Evolutionary conservation across 2,888 invertebrate species (phyloP).

Genomic region (Agrochola macilenta): DNA sequence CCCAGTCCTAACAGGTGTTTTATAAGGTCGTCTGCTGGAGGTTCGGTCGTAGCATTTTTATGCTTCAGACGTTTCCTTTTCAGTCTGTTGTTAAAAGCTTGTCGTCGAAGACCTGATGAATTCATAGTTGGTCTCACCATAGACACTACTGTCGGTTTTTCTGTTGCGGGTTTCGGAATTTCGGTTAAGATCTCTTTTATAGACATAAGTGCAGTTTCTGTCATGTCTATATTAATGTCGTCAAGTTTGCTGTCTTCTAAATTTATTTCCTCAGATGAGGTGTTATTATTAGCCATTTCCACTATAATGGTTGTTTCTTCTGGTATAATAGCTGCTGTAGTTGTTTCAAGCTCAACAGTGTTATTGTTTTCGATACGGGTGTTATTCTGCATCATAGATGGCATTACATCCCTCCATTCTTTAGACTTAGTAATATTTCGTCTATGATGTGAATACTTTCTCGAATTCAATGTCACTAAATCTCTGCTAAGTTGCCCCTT

Average conservation of each 20-base stretch:
- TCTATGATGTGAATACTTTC: conserved; percentile 78
- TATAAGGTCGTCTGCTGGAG: conserved; percentile 79
- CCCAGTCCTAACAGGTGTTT: conserved; percentile 81
- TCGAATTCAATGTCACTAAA: conserved; percentile 78
- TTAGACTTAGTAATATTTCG: conserved; percentile 79
- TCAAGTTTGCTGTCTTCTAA: conserved; percentile 57
- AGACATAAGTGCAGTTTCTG: conserved; percentile 58
- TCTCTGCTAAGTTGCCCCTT: conserved; percentile 84
- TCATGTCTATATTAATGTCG: conserved; percentile 60
- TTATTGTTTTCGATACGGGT: conserved; percentile 66
- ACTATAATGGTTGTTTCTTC: conserved; percentile 55
- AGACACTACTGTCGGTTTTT: conserved; percentile 69
- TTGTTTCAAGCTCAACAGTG: conserved; percentile 64
- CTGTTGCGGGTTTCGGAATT: conserved; percentile 61
- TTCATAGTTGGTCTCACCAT: conserved; percentile 72
- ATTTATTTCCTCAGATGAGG: conserved; percentile 53
- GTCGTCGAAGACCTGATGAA: conserved; percentile 77
- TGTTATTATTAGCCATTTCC: conserved; percentile 31
- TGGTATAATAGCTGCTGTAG: conserved; percentile 58
- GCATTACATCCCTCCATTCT: conserved; percentile 79
- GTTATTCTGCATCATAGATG: conserved; percentile 73
- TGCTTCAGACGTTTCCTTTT: conserved; percentile 83
- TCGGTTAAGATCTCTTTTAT: conserved; percentile 65
- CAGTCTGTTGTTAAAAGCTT: conserved; percentile 81
- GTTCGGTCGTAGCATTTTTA: conserved; percentile 81